Base-by-base conservation (phyloP, 2,113 vertebrate species). In the Phoxinus phoxinus region DNA sequence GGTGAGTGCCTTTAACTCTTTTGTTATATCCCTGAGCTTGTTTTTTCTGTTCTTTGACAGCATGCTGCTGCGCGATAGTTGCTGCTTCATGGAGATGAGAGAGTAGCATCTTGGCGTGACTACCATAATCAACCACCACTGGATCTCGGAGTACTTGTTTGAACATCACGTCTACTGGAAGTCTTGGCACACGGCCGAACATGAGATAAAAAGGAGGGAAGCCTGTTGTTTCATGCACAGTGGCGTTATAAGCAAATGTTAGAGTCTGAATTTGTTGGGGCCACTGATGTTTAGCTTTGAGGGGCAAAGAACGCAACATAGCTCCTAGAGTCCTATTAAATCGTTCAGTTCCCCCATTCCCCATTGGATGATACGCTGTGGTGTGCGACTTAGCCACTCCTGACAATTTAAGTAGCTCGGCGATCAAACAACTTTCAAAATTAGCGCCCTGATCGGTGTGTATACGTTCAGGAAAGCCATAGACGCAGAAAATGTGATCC, bases 11-110 rank as follows among this genome's bases (percentile, higher is more conserved):
- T 9, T 72, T 56, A 8, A 87, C 63, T 6, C 17, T 74, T n/a
- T 48, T 87, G 35, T 89, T 86, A 7, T 89, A 89, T 21, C 85
- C 67, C 17, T 8, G 9, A 30, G 85, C 81, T 76, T 90, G 89
- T 7, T 88, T 69, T 30, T 83, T 53, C 73, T 89, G 89, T 58
- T 89, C 85, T 58, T 44, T 58, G 7, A 10, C 37, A 12, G 72
- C 67, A 41, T 85, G 72, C 19, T 83, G 85, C 48, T 85, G 86
- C 7, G 44, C 53, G 6, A 85, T 85, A n/a, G 77, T 25, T 6
- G n/a, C 69, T 41, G 86, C 71, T 15, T 81, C 56, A 11, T 10
- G 32, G 2, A 85, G 44, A 23, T 58, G 30, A 21, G 30, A 65
- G 30, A 69, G 30, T 3, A 69, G 17, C 4, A 17, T 69, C 65